Percentiles rank a stretch among this genome's conserved stretches.
These are phyloP conservation scores for Microdon myrmicae DNA, from an alignment of 2,888 invertebrate species.

Conservation along the genomic window DNA sequence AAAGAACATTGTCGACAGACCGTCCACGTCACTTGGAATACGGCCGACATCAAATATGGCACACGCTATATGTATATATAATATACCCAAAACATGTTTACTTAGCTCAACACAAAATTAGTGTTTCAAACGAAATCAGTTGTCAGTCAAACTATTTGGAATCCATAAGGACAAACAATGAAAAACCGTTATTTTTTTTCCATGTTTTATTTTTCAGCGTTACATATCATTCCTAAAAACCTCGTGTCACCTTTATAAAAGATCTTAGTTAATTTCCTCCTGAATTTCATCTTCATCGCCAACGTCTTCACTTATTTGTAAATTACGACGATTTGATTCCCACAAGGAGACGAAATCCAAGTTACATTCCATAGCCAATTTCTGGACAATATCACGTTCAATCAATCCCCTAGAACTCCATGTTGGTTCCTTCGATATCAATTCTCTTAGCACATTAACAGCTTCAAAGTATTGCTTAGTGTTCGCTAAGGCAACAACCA, in stretches of 20 bases:
- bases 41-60: too few relatives aligned
- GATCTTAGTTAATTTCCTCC: constrained; percentile 58
- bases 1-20: too few relatives aligned
- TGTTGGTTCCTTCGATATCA: constrained; percentile 62
- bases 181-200: too few relatives aligned
- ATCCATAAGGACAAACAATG: too few relatives aligned
- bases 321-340: constrained; percentile 57
- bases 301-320: constrained; percentile 30
- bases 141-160: too few relatives aligned
- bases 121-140: too few relatives aligned
- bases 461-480: constrained; percentile 65
- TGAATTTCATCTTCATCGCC: constrained; percentile 62
- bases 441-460: constrained; percentile 61
- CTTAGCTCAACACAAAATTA: too few relatives aligned
- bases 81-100: too few relatives aligned
- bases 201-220: too few relatives aligned
- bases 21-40: too few relatives aligned
- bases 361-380: constrained; percentile 64
- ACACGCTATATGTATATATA: too few relatives aligned
- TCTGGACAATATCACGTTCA: constrained; percentile 62
- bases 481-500: constrained; percentile 61
- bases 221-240: too few relatives aligned
- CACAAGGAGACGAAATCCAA: constrained; percentile 65
- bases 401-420: constrained; percentile 64
- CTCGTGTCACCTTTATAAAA: neutral